These are phyloP conservation scores for Metridium senile DNA, from an alignment of 92 coral and sea anemone species.

Conservation along the genomic window DNA sequence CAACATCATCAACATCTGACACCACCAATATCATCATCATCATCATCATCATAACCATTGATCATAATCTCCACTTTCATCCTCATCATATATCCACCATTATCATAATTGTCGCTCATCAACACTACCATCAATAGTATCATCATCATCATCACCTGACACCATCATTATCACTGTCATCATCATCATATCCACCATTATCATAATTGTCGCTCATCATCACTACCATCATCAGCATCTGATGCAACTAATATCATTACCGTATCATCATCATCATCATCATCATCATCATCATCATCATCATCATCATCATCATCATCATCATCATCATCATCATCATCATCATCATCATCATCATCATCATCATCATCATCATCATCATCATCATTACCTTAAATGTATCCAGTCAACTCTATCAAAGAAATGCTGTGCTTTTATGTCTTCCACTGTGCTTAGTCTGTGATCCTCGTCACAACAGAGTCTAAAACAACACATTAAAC, in stretches of 20 bases:
- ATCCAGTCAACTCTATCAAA: constrained; percentile 93
- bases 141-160: neutral
- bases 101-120: neutral
- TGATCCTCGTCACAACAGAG: constrained; percentile 93
- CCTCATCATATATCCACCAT: neutral
- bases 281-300: neutral
- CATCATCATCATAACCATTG: too few species aligned
- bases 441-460: constrained; percentile 75
- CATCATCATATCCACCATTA: neutral
- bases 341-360: constrained; percentile 3
- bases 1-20: neutral
- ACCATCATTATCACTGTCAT: neutral
- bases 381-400: constrained; percentile 71
- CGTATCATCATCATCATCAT: neutral
- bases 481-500: constrained; percentile 48
- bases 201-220: neutral
- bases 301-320: neutral
- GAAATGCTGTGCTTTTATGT: constrained; percentile 81
- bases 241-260: too few species aligned
- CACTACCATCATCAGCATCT: neutral
- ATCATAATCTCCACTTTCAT: neutral
- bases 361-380: neutral
- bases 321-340: constrained; percentile 16
- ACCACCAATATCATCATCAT: neutral
- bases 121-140: neutral